Evolutionary conservation across 2,888 invertebrate species (phyloP).

Genomic region (Cryptus armator): DNA sequence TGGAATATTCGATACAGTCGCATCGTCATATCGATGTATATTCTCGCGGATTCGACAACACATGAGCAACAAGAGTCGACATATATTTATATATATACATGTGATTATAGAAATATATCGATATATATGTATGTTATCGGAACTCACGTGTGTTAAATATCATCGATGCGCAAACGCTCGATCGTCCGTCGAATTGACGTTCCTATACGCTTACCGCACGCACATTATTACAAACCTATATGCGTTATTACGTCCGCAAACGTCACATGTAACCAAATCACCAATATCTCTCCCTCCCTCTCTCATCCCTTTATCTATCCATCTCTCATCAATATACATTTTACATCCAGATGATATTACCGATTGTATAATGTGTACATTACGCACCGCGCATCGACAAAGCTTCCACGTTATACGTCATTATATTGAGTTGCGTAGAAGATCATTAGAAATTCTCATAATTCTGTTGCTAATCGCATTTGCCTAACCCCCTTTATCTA

Average conservation of each 20-base stretch:
- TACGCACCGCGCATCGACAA: constrained; percentile 15
- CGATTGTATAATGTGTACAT: constrained; percentile 41
- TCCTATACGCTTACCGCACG: constrained; percentile 30
- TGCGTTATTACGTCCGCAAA: constrained; percentile 65
- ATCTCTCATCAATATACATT: constrained; percentile 64
- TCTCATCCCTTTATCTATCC: constrained; percentile 29
- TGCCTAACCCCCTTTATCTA: neutral
- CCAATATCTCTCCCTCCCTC: constrained; percentile 54
- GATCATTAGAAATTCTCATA: constrained; percentile 1
- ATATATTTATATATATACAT: neutral
- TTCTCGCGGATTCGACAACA: neutral
- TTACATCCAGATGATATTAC: constrained; percentile 60
- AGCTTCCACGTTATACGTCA: neutral
- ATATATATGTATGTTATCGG: neutral
- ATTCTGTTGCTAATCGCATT: constrained; percentile 13
- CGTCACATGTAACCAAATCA: constrained; percentile 64
- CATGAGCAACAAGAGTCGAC: neutral
- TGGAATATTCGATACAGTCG: constrained; percentile 60
- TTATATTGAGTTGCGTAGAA: constrained; percentile 8
- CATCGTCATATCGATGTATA: constrained; percentile 47
- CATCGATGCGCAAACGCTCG: constrained; percentile 15
- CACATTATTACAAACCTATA: constrained; percentile 56
- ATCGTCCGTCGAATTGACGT: neutral
- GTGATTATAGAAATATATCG: neutral
- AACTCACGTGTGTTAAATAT: neutral